Evolutionary conservation across 2,888 invertebrate species (phyloP), one percentile per base, ranked within the genome.

Genomic region (Folsomia manolachei): DNA sequence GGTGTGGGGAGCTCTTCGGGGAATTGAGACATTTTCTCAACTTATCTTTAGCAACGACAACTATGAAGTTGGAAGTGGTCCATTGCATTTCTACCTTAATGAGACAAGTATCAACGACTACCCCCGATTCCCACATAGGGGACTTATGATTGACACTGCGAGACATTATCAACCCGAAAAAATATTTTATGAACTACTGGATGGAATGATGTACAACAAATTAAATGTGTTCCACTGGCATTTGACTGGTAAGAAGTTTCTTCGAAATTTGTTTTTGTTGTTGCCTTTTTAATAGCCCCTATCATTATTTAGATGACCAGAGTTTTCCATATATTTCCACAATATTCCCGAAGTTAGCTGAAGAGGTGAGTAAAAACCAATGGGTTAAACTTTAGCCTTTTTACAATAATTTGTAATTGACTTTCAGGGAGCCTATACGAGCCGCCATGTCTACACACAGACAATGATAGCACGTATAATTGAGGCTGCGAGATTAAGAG

Each of bases 141-240:
- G 75, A 18, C 9, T 96, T 1, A 86, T 95, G 63, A 83, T 97
- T 53, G 97, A 97, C 83, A 93, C 95, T 0, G 89, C 94, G 0
- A 87, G 96, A 1, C 96, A 97, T 84, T 97, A 87, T 82, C 85
- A 94, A 23, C 89, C 91, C 0, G 83, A 91, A 60, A 82, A 84
- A 0, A 88, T 88, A 69, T 89, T 96, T 71, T 83, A 88, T 39
- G 83, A 86, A 69, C 88, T 87, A 0, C 82, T 95, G 79, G 93
- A 95, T 77, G 92, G 91, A 0, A 93, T 96, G 94, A 87, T 90
- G 0, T 91, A 91, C 83, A 95, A 94, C 83, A 97, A 97, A 84
- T 84, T 95, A 82, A 97, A 96, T 83, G 93, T 95, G 0, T 89
- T 96, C 75, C 96, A 97, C 83, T 97, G 96, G 96, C 97, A 97